Conservation (phyloP, 2,113 vertebrate genomes). For the Scopus umbretta region DNA sequence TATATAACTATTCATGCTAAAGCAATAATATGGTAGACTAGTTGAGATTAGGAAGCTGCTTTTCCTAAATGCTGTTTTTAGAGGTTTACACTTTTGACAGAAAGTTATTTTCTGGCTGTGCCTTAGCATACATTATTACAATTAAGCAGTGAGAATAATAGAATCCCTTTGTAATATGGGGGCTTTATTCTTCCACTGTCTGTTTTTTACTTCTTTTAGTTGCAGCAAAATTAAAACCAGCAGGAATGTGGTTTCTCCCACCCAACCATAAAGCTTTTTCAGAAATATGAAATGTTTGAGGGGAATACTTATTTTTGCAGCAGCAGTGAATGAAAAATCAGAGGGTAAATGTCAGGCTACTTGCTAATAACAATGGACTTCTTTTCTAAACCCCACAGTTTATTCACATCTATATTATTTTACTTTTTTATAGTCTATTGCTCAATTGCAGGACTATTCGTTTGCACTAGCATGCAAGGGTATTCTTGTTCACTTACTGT, state of each 20-base stretch:
- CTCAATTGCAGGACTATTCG: background rate
- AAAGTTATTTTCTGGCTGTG: background rate
- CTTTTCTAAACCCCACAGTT: background rate
- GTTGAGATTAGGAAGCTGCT: background rate
- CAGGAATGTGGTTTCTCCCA: background rate
- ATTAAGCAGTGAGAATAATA: background rate
- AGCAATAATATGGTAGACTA: background rate
- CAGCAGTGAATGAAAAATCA: background rate
- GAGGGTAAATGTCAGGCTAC: background rate
- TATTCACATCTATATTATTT: background rate
- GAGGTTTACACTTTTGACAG: background rate
- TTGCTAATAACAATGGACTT: background rate
- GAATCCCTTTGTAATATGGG: background rate
- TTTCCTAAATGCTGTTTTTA: background rate
- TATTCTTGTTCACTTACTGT: conserved; percentile 25
- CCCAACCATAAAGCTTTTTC: background rate
- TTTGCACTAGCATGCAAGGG: conserved; percentile 12
- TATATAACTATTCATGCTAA: background rate
- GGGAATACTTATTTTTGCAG: background rate
- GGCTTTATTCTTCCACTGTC: background rate
- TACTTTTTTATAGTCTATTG: background rate
- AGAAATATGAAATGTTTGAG: background rate
- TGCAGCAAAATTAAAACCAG: background rate
- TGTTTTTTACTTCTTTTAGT: background rate
- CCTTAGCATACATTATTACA: background rate